These are phyloP conservation scores for Arctocebus calabarensis DNA, from an alignment of 2,797 vertebrate species.

Conservation along the genomic window DNA sequence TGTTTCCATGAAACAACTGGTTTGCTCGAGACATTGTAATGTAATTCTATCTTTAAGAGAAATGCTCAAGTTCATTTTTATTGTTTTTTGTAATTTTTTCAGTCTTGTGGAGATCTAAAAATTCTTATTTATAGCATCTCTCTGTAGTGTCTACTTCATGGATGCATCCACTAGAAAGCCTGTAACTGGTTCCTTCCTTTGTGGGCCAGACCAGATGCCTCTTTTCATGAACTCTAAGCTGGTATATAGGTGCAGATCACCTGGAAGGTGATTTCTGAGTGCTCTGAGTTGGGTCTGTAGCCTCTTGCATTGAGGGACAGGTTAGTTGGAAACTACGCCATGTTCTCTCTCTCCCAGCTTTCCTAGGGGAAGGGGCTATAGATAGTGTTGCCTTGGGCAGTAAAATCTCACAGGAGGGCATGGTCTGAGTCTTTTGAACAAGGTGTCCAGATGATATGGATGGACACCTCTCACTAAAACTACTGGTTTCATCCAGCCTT, in stretches of 20 bases:
- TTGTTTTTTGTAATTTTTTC: slow-evolving; percentile 30
- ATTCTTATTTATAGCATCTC: neutral
- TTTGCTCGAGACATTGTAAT: neutral
- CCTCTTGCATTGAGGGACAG: neutral
- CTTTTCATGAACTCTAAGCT: no score
- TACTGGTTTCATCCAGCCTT: neutral
- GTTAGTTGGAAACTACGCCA: neutral
- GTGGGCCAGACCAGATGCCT: neutral
- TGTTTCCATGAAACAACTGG: slow-evolving; percentile 37
- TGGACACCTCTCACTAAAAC: neutral
- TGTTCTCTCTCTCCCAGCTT: neutral
- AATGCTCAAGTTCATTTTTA: neutral
- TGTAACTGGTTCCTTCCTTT: neutral
- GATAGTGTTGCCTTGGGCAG: neutral
- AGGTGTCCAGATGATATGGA: neutral
- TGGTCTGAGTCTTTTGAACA: neutral
- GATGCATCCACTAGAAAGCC: neutral
- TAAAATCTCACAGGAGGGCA: neutral
- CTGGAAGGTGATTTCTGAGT: neutral
- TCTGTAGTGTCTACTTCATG: neutral
- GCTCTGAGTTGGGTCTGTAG: neutral
- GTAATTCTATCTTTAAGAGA: slow-evolving; percentile 42
- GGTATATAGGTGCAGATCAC: neutral
- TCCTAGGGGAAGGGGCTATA: neutral
- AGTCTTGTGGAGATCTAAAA: neutral